These are phyloP conservation scores for Neosalanx taihuensis DNA, from an alignment of 2,797 vertebrate genomes.

Conservation along the genomic window DNA sequence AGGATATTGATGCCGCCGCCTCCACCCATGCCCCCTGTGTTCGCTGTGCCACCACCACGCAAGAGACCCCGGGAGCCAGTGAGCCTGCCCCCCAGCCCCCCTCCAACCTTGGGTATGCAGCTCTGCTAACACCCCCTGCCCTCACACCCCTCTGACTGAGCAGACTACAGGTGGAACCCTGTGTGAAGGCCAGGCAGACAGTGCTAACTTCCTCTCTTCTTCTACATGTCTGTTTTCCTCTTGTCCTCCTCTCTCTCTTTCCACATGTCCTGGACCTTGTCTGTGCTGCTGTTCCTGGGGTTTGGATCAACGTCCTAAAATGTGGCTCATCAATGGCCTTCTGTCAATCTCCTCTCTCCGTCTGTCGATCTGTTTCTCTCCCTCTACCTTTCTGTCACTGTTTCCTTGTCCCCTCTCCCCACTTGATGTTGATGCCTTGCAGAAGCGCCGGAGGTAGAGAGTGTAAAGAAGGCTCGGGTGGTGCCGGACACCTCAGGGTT, in stretches of 20 bases:
- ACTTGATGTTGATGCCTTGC: conserved; percentile 9
- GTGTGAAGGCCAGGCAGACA: conserved; percentile 47
- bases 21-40: conserved; percentile 35
- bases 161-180: conserved; percentile 57
- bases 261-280: conserved; percentile 72
- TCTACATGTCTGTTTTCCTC: conserved; percentile 78
- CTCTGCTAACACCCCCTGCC: conserved; percentile 3
- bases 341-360: conserved; percentile 14
- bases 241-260: conserved; percentile 69
- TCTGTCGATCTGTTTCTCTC: conserved; percentile 18
- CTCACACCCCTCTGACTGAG: conserved; percentile 17
- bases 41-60: conserved; percentile 40
- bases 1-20: conserved; percentile 78
- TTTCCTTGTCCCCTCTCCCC: conserved; percentile 6
- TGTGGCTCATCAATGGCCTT: conserved; percentile 65
- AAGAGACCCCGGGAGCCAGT: conserved; percentile 64
- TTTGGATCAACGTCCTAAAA: conserved; percentile 69
- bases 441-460: conserved; percentile 56
- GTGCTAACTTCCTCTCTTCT: conserved; percentile 60
- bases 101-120: conserved; percentile 60
- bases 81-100: conserved; percentile 9
- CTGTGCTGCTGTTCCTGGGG: conserved; percentile 63
- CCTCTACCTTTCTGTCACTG: conserved; percentile 22
- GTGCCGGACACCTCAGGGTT: conserved; percentile 43
- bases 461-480: conserved; percentile 65